Evolutionary conservation across 2,797 vertebrate genomes (phyloP), one percentile per base, ranked within the genome.

Genomic region (Enteromius fasciolatus): DNA sequence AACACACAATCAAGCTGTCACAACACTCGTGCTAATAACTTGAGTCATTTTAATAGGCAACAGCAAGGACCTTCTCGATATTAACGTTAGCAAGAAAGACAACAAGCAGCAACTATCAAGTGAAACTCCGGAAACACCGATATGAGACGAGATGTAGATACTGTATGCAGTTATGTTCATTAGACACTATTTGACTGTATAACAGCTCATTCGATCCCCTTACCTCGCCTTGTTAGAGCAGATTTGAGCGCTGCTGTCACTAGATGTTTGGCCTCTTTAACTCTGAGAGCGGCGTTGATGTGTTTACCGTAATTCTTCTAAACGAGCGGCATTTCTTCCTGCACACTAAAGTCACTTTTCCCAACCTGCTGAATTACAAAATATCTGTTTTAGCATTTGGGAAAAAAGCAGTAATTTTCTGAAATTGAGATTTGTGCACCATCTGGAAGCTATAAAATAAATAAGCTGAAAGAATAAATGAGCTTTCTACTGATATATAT

Each of bases 231-330:
- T 36, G 68, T 61, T 41, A 31, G 25, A 28, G 59, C 20, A 39
- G 59, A 81, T 73, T 25, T 15, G 54, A 54, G 31, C 9, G 0
- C 28, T 11, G 36, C 69, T 81, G 80, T 74, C 68, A 74, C 15
- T 36, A 2, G 2, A 57, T 31, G 66, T 18, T 44, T 23, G 67
- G 36, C 33, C 59, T 64, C 28, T 25, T 61, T 28, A 61, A 52
- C 41, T 39, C 52, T 20, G 5, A 14, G 15, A 54, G 28, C 2
- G 6, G 44, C 69, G 44, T 18, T 15, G 28, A 9, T 18, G 80
- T 1, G 36, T 33, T 50, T 81, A 81, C 69, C 80, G 59, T 81
- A 81, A 25, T 39, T 23, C 17, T 18, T 36, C 20, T 50, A 61
- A 64, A 50, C 1, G 9, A 80, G 20, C 31, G 1, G 46, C 77